Percentiles rank a stretch among this genome's conserved stretches.
phyloP scores from a whole-genome alignment of 2,888 invertebrate genomes.

The Pseudanteris insignis region DNA sequence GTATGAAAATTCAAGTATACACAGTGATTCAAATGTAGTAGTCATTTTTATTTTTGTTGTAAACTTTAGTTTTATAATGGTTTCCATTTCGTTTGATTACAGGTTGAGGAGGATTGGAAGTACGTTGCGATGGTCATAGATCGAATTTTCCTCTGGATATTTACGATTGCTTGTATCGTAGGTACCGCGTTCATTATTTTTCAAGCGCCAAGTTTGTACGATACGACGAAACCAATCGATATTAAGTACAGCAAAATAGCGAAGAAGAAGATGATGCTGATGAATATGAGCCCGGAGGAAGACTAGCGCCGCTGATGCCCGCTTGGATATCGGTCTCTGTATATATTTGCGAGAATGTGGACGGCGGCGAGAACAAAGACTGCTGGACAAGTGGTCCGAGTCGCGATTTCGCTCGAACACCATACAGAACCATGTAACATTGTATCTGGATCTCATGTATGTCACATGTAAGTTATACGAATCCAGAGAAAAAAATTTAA shows the following conservation, averaged over 20 bases:
- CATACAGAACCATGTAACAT: too few species aligned
- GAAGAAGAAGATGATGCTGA: conserved; percentile 86
- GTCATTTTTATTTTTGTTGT: too few species aligned
- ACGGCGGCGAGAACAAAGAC: conserved; percentile 23
- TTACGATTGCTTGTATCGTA: conserved; percentile 90
- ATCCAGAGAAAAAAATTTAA: too few species aligned
- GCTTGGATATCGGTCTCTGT: conserved; percentile 37
- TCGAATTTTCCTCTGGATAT: conserved; percentile 94
- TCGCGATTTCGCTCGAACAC: conserved; percentile 24
- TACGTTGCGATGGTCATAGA: conserved; percentile 97
- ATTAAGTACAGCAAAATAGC: conserved; percentile 91
- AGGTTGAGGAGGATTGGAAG: conserved; percentile 98
- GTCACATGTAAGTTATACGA: too few species aligned
- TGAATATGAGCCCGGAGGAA: conserved; percentile 84
- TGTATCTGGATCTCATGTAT: too few species aligned
- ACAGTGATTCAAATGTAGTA: too few species aligned
- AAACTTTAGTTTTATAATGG: too few species aligned
- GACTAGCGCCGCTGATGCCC: conserved; percentile 60
- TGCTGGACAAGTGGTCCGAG: conserved; percentile 19
- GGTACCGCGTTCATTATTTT: conserved; percentile 90
- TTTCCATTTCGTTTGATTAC: too few species aligned
- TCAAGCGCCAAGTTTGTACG: conserved; percentile 91
- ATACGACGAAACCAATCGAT: conserved; percentile 88
- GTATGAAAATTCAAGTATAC: too few species aligned
- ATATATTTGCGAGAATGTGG: conserved; percentile 34